A percentile compares a stretch with the other conserved stretches of the same genome.
Evolutionary conservation across 2,888 invertebrate genomes (phyloP).

Genomic region (Lasioglossum calceatum): DNA sequence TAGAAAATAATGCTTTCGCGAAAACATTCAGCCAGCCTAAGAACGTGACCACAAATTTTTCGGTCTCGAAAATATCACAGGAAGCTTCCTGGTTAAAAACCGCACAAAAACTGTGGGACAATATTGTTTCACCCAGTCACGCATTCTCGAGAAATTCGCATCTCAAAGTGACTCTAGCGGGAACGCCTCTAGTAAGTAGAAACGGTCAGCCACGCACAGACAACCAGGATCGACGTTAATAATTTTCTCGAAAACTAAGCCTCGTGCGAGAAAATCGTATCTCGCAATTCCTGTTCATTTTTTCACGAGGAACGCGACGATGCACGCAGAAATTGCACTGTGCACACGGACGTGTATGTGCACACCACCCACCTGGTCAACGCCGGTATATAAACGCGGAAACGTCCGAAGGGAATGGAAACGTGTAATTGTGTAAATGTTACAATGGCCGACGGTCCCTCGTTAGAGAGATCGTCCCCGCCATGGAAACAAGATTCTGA

Average conservation of each 20-base stretch:
- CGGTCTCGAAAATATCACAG: neutral
- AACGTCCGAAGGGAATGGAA: slow-evolving; percentile 75
- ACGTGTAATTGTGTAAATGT: slow-evolving; percentile 81
- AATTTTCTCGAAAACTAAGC: neutral
- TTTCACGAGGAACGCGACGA: neutral
- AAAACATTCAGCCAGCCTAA: neutral
- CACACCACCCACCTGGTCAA: slow-evolving; percentile 33
- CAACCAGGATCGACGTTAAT: neutral
- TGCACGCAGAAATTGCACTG: slow-evolving; percentile 37
- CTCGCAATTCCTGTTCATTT: neutral
- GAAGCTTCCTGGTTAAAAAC: neutral
- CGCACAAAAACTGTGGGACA: neutral
- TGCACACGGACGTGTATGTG: neutral
- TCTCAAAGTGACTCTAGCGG: neutral
- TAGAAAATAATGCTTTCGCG: neutral
- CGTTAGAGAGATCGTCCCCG: slow-evolving; percentile 70
- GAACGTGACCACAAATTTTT: neutral
- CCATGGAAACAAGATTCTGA: slow-evolving; percentile 80
- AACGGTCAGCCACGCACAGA: neutral
- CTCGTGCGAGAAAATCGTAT: neutral
- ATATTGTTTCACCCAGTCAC: neutral
- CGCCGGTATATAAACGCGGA: slow-evolving; percentile 69
- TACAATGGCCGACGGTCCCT: slow-evolving; percentile 78
- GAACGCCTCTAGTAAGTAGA: neutral
- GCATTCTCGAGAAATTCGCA: neutral